Conservation (phyloP, 2,797 vertebrate species). For the Falco naumanni region DNA sequence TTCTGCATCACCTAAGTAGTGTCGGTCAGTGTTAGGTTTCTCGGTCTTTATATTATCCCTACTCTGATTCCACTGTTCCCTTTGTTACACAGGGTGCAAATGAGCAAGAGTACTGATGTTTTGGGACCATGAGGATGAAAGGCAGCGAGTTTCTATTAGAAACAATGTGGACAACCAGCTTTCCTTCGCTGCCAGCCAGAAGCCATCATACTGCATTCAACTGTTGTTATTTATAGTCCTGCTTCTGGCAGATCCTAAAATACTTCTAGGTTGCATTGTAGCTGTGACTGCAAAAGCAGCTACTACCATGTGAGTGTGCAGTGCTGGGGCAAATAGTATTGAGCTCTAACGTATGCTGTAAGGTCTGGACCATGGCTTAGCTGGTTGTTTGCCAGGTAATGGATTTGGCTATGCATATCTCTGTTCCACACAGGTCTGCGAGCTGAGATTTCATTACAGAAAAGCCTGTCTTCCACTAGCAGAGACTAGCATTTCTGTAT, state of each 20-base stretch:
- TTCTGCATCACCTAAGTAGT: not conserved
- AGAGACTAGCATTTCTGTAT: not conserved
- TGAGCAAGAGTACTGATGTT: not conserved
- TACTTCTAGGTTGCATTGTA: not conserved
- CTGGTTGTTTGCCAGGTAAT: not conserved
- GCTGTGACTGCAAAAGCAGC: not conserved
- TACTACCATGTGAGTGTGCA: not conserved
- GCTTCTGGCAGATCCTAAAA: not conserved
- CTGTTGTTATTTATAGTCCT: not conserved
- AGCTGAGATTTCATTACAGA: not conserved
- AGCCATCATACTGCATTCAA: not conserved
- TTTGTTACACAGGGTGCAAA: not conserved
- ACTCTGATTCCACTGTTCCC: not conserved
- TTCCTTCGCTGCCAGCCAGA: not conserved
- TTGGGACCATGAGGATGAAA: not conserved
- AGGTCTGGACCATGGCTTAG: not conserved
- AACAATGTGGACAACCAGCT: not conserved
- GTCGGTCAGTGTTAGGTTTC: not conserved
- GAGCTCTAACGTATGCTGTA: not conserved
- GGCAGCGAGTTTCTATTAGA: not conserved
- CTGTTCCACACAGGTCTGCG: not conserved
- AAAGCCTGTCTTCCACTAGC: not conserved
- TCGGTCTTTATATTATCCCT: not conserved
- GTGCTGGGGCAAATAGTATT: not conserved
- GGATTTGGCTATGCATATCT: not conserved